phyloP scores from a whole-genome alignment of 1,140 invertebrate genomes.

The Brachionus rotundiformis region DNA sequence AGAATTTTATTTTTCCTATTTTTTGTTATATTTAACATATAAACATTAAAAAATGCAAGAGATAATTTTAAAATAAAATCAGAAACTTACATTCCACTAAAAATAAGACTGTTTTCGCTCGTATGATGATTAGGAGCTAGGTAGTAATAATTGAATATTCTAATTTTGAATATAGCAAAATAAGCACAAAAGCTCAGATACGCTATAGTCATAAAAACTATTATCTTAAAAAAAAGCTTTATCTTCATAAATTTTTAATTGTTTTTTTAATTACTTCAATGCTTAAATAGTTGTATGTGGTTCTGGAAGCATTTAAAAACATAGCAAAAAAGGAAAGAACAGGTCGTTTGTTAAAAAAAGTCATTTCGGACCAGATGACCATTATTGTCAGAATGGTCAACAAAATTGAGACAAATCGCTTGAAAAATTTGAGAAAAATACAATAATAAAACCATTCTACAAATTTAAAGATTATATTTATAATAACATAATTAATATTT shows the following conservation, averaged over 20 bases:
- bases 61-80: constrained; percentile 13
- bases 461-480: constrained; percentile 59
- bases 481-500: background rate
- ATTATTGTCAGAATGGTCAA: constrained; percentile 78
- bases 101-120: constrained; percentile 96
- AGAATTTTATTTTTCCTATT: too few species aligned
- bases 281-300: constrained; percentile 84
- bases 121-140: constrained; percentile 94
- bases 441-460: constrained; percentile 93
- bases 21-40: too few species aligned
- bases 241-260: background rate
- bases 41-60: too few species aligned
- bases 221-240: constrained; percentile 68
- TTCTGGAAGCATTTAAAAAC: constrained; percentile 78
- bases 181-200: constrained; percentile 96
- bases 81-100: constrained; percentile 78
- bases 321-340: constrained; percentile 91
- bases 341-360: constrained; percentile 87
- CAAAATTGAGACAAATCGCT: constrained; percentile 73
- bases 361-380: constrained; percentile 97
- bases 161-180: constrained; percentile 92
- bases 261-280: constrained; percentile 77
- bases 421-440: constrained; percentile 73
- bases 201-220: constrained; percentile 84
- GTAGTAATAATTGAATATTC: constrained; percentile 93